These are phyloP conservation scores for Oryzias celebensis DNA, from an alignment of 2,113 vertebrate genomes.

Conservation along the genomic window DNA sequence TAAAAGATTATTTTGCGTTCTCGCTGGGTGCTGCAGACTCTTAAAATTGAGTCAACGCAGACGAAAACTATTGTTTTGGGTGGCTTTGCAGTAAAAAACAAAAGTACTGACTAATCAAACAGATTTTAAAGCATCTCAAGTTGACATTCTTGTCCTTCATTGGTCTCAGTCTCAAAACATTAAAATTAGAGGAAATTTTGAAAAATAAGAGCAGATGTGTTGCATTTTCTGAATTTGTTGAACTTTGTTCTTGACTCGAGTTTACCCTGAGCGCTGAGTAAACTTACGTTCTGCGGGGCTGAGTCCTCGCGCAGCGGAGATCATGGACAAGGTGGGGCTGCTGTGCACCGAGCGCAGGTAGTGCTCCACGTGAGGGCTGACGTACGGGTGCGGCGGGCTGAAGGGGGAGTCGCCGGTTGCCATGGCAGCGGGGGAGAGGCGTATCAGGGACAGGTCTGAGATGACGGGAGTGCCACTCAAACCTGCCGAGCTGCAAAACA, in stretches of 20 bases:
- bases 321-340: slow-evolving; percentile 91
- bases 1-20: no score
- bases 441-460: slow-evolving; percentile 93
- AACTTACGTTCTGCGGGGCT: slow-evolving; percentile 88
- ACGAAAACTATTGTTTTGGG: no score
- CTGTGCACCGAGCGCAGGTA: slow-evolving; percentile 91
- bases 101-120: no score
- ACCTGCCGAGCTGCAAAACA: slow-evolving; percentile 79
- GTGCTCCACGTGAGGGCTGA: slow-evolving; percentile 92
- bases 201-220: no score
- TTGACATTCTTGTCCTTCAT: no score
- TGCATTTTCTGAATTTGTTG: no score
- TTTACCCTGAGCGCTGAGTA: neutral
- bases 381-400: slow-evolving; percentile 83
- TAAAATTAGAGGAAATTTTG: no score
- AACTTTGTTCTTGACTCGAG: neutral
- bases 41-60: no score
- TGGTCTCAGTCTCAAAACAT: no score
- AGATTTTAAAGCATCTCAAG: no score
- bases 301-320: slow-evolving; percentile 88
- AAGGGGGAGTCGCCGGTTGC: slow-evolving; percentile 85
- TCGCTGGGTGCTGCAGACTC: no score
- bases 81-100: no score
- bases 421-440: slow-evolving; percentile 84
- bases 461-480: slow-evolving; percentile 87